phyloP scores from a whole-genome alignment of 2,113 vertebrate genomes.

The Phaethon lepturus region DNA sequence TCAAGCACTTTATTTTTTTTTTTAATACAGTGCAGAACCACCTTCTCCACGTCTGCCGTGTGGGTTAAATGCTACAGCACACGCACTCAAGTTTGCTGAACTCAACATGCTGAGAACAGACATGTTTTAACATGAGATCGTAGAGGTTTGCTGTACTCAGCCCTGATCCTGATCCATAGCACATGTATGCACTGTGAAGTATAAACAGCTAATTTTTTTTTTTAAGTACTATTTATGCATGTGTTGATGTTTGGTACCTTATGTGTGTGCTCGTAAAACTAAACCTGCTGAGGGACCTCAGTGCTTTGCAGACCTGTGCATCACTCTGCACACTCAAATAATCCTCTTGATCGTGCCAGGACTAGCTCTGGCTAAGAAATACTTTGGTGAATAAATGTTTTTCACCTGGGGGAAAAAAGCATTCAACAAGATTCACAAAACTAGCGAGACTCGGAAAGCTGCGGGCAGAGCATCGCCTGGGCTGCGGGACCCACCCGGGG shows the following conservation, averaged over 20 bases:
- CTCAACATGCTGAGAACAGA: background rate
- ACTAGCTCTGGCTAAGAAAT: background rate
- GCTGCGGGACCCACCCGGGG: background rate
- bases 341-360: background rate
- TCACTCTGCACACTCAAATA: background rate
- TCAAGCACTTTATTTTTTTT: slow-evolving; percentile 57
- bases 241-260: background rate
- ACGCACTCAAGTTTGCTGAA: background rate
- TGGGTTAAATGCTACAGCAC: background rate
- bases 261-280: background rate
- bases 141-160: background rate
- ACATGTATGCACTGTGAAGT: background rate
- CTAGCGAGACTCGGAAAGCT: background rate
- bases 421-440: fast-evolving
- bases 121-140: background rate
- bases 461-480: background rate
- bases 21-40: background rate
- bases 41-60: background rate
- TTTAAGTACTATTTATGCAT: background rate
- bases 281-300: background rate
- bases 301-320: background rate
- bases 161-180: background rate
- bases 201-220: background rate
- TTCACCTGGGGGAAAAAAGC: background rate
- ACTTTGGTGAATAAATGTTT: background rate